Conservation (phyloP, 37 sponge, comb jelly and placozoan genomes). For the Cladorhizidae sp. region DNA sequence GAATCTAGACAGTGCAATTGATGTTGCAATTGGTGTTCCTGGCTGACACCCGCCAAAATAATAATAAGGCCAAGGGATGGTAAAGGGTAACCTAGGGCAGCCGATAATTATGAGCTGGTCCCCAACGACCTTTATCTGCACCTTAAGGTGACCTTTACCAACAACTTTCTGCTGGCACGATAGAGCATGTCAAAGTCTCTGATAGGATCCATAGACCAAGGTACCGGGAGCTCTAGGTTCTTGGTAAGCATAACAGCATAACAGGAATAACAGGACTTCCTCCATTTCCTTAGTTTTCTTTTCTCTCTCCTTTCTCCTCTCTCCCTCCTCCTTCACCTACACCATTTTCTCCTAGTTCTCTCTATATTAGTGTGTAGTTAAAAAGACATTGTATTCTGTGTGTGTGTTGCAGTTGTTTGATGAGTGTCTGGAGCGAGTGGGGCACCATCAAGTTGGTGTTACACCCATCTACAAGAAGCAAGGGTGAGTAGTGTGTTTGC, state of each 20-base stretch:
- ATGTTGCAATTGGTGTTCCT: too few species aligned
- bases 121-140: too few species aligned
- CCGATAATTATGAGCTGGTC: too few species aligned
- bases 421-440: slow-evolving; percentile 12
- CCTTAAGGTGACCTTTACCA: neutral
- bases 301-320: neutral
- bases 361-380: too few species aligned
- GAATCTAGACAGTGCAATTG: too few species aligned
- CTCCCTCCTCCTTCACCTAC: neutral
- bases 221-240: slow-evolving; percentile 20
- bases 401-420: slow-evolving; percentile 45
- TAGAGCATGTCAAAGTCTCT: neutral
- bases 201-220: slow-evolving; percentile 2
- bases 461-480: neutral
- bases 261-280: too few species aligned
- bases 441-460: slow-evolving; percentile 14
- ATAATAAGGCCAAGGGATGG: too few species aligned
- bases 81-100: too few species aligned
- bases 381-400: neutral
- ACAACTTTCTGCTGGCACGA: neutral
- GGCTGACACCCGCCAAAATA: too few species aligned
- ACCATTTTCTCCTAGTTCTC: neutral
- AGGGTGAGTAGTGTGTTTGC: neutral
- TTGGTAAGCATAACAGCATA: slow-evolving; percentile 12
- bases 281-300: neutral